A percentile compares a stretch with the other conserved stretches of the same genome.
These are phyloP conservation scores for Chaetoderma sp. DNA, from an alignment of 2,888 invertebrate species.

Conservation along the genomic window DNA sequence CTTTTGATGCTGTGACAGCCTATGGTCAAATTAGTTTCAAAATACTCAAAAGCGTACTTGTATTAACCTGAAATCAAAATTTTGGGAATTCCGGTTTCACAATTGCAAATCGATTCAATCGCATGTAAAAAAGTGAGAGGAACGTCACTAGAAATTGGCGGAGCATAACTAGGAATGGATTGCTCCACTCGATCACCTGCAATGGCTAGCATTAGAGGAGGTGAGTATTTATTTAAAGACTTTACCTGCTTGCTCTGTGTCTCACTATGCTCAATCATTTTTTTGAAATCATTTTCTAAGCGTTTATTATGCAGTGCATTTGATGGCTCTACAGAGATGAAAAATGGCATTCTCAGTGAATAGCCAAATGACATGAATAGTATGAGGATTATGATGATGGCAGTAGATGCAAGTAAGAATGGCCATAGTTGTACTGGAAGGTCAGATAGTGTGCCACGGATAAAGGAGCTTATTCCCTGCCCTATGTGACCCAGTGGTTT, in stretches of 20 bases:
- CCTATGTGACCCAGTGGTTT: constrained; percentile 40
- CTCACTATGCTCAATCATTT: neutral
- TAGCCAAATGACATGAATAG: constrained; percentile 33
- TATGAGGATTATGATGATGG: constrained; percentile 18
- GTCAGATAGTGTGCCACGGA: constrained; percentile 26
- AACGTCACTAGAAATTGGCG: too few relatives aligned
- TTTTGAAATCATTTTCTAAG: neutral
- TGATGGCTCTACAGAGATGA: constrained; percentile 25
- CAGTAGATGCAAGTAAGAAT: constrained; percentile 9
- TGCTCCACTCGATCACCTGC: too few relatives aligned
- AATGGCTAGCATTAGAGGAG: too few relatives aligned
- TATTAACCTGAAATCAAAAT: too few relatives aligned
- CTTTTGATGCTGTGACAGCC: too few relatives aligned
- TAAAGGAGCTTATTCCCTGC: constrained; percentile 30
- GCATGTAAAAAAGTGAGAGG: too few relatives aligned
- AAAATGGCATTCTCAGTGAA: constrained; percentile 21
- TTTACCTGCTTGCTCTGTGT: neutral
- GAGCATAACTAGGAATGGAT: too few relatives aligned
- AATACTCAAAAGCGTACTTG: too few relatives aligned
- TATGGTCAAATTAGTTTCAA: too few relatives aligned
- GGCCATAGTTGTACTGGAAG: constrained; percentile 38
- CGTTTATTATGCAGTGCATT: neutral
- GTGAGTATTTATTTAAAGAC: neutral
- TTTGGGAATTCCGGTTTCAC: too few relatives aligned
- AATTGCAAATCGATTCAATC: too few relatives aligned